These are phyloP conservation scores for Enhydra lutris DNA, from an alignment of 2,113 vertebrate genomes.

Conservation along the genomic window DNA sequence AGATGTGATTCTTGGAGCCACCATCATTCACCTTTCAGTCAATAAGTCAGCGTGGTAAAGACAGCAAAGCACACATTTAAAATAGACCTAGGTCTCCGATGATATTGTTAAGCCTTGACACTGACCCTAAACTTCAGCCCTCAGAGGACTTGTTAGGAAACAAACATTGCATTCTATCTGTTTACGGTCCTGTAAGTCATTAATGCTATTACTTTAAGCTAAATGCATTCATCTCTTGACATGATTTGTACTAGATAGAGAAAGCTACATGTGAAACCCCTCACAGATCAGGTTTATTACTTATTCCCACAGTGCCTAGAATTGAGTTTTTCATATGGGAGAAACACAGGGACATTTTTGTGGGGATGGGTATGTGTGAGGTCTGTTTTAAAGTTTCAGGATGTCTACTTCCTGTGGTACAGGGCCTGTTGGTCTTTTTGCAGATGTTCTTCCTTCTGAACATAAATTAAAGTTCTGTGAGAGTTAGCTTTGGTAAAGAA, in stretches of 20 bases:
- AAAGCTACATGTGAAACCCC: not conserved
- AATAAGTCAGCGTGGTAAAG: not conserved
- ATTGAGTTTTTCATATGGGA: not conserved
- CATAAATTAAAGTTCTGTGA: conserved; percentile 1
- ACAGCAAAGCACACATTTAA: not conserved
- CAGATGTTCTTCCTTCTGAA: not conserved
- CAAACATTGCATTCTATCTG: not conserved
- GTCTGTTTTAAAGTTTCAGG: not conserved
- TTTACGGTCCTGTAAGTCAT: not conserved
- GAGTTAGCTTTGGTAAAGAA: not conserved
- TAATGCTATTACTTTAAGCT: not conserved
- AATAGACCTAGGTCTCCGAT: not conserved
- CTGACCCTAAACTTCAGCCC: not conserved
- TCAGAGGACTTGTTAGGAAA: not conserved
- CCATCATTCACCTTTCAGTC: not conserved
- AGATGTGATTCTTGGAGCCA: not conserved
- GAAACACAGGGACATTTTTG: not conserved
- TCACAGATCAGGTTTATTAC: not conserved
- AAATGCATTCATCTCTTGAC: not conserved
- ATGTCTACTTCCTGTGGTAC: not conserved
- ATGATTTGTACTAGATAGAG: not conserved
- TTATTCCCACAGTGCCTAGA: not conserved
- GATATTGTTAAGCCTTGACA: not conserved
- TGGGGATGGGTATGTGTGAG: no score
- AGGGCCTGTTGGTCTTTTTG: not conserved